A percentile compares a stretch with the other conserved stretches of the same genome.
Evolutionary conservation across 2,113 vertebrate species (phyloP).

Genomic region (Zosterops japonicus): DNA sequence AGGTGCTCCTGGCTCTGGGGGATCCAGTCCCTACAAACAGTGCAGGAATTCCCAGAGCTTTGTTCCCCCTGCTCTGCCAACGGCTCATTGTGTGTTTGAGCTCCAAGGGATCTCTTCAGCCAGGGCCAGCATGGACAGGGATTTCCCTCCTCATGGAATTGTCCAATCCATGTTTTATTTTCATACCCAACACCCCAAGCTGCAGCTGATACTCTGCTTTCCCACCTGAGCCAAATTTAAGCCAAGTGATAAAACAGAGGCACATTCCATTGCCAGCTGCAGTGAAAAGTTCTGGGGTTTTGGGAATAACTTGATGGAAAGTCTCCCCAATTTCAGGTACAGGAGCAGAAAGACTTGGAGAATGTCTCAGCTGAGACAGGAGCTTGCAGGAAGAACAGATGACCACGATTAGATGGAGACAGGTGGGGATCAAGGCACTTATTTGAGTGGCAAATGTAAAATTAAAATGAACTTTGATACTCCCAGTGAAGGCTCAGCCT

Average conservation of each 20-base stretch:
- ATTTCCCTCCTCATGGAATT: not conserved
- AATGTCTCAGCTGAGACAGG: constrained; percentile 1
- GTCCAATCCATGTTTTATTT: not conserved
- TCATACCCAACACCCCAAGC: not conserved
- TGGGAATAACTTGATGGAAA: not conserved
- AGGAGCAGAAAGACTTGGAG: not conserved
- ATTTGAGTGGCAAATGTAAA: not conserved
- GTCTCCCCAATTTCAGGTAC: not conserved
- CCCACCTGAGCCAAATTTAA: not conserved
- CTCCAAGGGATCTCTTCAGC: not conserved
- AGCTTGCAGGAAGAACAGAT: constrained; percentile 1
- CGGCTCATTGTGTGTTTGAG: rapidly evolving
- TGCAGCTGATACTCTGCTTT: not conserved
- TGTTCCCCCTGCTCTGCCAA: not conserved
- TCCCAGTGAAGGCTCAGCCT: not conserved
- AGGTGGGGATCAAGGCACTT: constrained; percentile 22
- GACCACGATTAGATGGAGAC: not conserved
- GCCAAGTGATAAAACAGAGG: not conserved
- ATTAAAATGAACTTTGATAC: constrained; percentile 31
- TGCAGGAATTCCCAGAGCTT: not conserved
- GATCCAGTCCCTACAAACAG: not conserved
- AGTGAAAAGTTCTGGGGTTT: not conserved
- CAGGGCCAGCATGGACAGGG: not conserved
- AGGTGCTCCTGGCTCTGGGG: not conserved
- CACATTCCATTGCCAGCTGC: not conserved